Percentiles rank a stretch among this genome's conserved stretches.
Evolutionary conservation across 2,888 invertebrate genomes (phyloP).

Genomic region (Augiades crinisus): DNA sequence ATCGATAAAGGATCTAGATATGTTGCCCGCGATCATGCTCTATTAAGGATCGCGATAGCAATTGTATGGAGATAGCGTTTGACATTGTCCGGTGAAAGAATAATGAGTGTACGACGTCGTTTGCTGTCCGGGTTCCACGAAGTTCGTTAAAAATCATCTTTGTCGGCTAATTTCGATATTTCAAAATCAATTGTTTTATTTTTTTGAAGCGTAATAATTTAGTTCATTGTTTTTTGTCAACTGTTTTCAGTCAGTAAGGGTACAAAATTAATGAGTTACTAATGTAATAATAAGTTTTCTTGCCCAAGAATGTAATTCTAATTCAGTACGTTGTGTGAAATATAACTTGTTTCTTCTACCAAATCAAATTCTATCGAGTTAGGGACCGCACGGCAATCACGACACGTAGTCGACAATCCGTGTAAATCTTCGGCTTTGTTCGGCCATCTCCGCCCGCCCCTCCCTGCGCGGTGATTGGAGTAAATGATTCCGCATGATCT

Average conservation of each 20-base stretch:
- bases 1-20: conserved; percentile 75
- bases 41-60: conserved; percentile 44
- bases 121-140: no score
- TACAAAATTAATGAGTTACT: no score
- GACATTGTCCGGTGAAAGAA: conserved; percentile 10
- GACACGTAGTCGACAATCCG: conserved; percentile 32
- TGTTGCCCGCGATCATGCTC: conserved; percentile 51
- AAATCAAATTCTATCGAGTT: background rate
- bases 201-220: no score
- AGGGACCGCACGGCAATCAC: conserved; percentile 29
- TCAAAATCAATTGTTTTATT: no score
- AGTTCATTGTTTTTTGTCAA: no score
- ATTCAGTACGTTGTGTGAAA: no score
- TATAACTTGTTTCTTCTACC: no score
- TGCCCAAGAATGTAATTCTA: no score
- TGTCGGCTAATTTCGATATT: no score
- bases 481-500: conserved; percentile 76
- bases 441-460: conserved; percentile 45
- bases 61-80: conserved; percentile 27
- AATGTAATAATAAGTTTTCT: no score
- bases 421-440: conserved; percentile 53
- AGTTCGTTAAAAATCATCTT: background rate
- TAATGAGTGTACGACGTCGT: conserved; percentile 1
- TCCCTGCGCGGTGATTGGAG: conserved; percentile 58
- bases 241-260: no score